Conservation (phyloP, 1,140 invertebrate species). For the Ceratina australensis region DNA sequence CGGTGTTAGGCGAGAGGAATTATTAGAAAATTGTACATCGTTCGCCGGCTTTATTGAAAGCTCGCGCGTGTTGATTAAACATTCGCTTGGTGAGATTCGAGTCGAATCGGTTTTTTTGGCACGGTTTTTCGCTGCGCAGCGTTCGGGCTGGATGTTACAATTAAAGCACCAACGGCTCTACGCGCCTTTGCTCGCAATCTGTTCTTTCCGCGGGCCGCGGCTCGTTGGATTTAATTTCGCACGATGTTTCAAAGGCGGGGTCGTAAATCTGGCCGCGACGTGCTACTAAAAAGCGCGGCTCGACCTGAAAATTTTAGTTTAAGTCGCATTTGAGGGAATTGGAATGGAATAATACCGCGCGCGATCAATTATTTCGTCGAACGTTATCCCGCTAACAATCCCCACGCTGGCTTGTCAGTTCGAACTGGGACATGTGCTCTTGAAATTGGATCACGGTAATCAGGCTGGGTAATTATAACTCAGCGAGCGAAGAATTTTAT, state of each 20-base stretch:
- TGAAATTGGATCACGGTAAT: constrained; percentile 24
- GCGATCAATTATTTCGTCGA: constrained; percentile 8
- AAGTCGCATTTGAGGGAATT: background rate
- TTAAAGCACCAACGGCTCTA: constrained; percentile 23
- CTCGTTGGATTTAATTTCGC: constrained; percentile 30
- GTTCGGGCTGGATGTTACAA: constrained; percentile 10
- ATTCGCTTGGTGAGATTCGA: background rate
- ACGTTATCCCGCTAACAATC: background rate
- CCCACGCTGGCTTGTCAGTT: constrained; percentile 1
- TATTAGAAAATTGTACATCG: constrained; percentile 42
- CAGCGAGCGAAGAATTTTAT: too few relatives aligned
- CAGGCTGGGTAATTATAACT: constrained; percentile 29
- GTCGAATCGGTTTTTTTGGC: constrained; percentile 12
- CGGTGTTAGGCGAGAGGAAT: constrained; percentile 9
- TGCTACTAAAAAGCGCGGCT: background rate
- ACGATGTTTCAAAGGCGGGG: constrained; percentile 9
- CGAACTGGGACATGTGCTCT: background rate
- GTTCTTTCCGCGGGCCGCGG: background rate
- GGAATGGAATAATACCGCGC: background rate
- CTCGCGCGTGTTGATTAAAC: background rate
- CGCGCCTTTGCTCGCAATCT: constrained; percentile 18
- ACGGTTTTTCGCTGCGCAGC: constrained; percentile 1
- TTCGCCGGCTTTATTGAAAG: constrained; percentile 8
- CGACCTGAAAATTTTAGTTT: background rate
- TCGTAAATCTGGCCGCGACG: constrained; percentile 10